Evolutionary conservation across 2,888 invertebrate genomes (phyloP).

Genomic region (Achlya flavicornis): DNA sequence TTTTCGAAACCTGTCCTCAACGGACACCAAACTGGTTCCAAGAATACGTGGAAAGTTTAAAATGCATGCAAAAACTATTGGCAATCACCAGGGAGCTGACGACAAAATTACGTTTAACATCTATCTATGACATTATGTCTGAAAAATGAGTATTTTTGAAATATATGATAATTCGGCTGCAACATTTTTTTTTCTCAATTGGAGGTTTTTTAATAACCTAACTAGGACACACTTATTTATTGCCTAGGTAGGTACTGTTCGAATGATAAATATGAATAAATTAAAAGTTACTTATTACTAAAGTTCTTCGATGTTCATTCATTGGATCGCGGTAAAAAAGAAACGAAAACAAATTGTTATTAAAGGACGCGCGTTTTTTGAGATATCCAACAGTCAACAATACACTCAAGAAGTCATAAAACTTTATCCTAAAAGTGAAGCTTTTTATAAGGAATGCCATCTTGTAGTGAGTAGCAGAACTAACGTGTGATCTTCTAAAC

Average conservation of each 20-base stretch:
- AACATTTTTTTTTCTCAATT: background rate
- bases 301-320: too few species aligned
- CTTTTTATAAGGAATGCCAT: constrained; percentile 57
- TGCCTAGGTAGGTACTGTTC: too few species aligned
- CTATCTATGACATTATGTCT: background rate
- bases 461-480: constrained; percentile 65
- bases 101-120: background rate
- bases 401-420: too few species aligned
- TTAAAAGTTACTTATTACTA: too few species aligned
- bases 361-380: too few species aligned
- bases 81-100: background rate
- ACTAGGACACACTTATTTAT: too few species aligned
- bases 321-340: too few species aligned
- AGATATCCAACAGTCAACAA: too few species aligned
- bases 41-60: constrained; percentile 12
- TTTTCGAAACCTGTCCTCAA: constrained; percentile 11
- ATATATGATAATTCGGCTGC: background rate
- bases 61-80: background rate
- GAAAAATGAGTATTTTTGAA: background rate
- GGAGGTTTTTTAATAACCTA: too few species aligned
- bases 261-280: too few species aligned
- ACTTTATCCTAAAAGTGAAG: background rate
- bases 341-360: too few species aligned
- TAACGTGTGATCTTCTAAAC: constrained; percentile 34
- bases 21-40: constrained; percentile 7